Conservation (phyloP, 1,140 invertebrate species). For the Eriosoma lanigerum region DNA sequence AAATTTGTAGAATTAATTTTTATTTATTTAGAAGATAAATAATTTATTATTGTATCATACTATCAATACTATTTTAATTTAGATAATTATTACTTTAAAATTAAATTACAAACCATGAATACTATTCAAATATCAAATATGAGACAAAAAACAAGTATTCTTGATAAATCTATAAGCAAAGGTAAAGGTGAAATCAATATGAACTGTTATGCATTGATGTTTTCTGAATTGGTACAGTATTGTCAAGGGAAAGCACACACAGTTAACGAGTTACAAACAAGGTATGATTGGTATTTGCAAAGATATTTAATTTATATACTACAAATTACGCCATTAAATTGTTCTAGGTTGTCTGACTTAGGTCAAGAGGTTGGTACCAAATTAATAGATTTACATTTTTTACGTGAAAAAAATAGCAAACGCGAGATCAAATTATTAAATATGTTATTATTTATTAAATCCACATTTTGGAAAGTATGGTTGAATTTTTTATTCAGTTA, state of each 20-base stretch:
- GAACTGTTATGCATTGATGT: slow-evolving; percentile 91
- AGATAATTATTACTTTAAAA: too few relatives aligned
- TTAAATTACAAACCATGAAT: too few relatives aligned
- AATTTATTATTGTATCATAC: too few relatives aligned
- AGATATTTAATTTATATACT: not conserved
- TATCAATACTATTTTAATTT: too few relatives aligned
- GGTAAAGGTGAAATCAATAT: slow-evolving; percentile 90
- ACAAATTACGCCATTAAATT: not conserved
- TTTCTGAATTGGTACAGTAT: slow-evolving; percentile 98
- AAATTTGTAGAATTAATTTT: too few relatives aligned
- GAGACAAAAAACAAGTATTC: slow-evolving; percentile 75
- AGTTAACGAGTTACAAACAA: slow-evolving; percentile 90
- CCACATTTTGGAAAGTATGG: slow-evolving; percentile 91
- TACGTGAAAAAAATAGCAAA: slow-evolving; percentile 91
- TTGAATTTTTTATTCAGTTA: not conserved
- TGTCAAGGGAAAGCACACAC: slow-evolving; percentile 94
- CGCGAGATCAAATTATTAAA: slow-evolving; percentile 93
- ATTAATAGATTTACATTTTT: slow-evolving; percentile 89
- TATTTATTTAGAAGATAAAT: too few relatives aligned
- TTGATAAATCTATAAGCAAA: slow-evolving; percentile 89
- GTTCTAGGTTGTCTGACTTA: slow-evolving; percentile 81
- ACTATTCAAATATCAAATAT: slow-evolving; percentile 55
- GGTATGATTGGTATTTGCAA: slow-evolving; percentile 63
- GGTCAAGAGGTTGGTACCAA: slow-evolving; percentile 93
- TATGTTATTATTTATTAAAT: slow-evolving; percentile 94